Evolutionary conservation across 2,797 vertebrate species (phyloP), one percentile per base, ranked within the genome.

Genomic region (Coregonus suidteri): DNA sequence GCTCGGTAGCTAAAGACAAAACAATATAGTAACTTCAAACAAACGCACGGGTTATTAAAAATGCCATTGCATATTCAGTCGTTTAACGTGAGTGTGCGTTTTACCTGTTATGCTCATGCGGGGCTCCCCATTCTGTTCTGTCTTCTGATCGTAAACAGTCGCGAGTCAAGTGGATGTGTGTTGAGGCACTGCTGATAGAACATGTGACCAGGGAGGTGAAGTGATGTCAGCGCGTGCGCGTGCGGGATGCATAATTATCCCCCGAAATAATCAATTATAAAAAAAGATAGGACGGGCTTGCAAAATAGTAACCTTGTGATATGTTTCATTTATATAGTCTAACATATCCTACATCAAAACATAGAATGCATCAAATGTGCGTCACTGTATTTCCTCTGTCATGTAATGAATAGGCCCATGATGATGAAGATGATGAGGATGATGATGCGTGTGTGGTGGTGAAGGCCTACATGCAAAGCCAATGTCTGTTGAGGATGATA

Each of bases 71-170:
- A 34, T 9, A 37, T 62, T 62, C 30, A 41, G 72, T 16, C 54
- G 54, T 62, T 74, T 37, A 47, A 47, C 4, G n/a, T 71, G 41
- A 18, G 35, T 9, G n/a, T 25, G 1, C n/a, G 11, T 75, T 75
- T 20, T 91, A 92, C 91, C 91, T 92, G 85, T 74, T 79, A 11
- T 65, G 13, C 68, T 94, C 89, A 93, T 1, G 85, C 89, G 84
- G 79, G 81, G 56, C 82, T 82, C 87, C 74, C 86, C 93, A 93
- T 94, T 84, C 87, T 68, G 56, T 35, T 51, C 9, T 47, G 41
- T 47, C 41, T 75, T 74, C 74, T 88, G 86, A 81, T 90, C 93
- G 94, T 94, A 95, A 93, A 93, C 92, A 92, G 77, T 81, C 73
- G 86, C 91, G 72, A 86, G 84, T 87, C 88, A 93, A 86, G 92